Conservation (phyloP, 2,113 vertebrate genomes). For the Sinocyclocheilus maitianheensis region DNA sequence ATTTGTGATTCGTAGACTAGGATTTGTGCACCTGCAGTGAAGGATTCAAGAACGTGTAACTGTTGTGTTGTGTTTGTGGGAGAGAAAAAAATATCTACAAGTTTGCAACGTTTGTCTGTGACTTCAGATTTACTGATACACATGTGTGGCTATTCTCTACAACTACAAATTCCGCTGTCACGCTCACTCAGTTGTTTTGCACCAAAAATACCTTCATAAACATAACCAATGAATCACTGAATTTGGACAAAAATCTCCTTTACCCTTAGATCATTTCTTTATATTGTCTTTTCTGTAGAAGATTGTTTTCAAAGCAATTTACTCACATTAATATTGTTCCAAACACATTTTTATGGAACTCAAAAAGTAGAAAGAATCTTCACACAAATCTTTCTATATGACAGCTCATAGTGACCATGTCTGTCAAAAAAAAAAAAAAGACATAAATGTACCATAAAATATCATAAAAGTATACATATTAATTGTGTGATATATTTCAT, state of each 20-base stretch:
- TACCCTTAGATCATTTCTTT: neutral
- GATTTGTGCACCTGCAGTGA: no score
- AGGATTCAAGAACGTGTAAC: no score
- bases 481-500: neutral
- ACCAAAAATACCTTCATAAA: no score
- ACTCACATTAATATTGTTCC: neutral
- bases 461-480: neutral
- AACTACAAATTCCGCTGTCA: no score
- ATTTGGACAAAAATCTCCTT: neutral
- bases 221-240: constrained; percentile 32
- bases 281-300: neutral
- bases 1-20: no score
- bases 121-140: no score
- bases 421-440: neutral
- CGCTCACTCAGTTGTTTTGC: no score
- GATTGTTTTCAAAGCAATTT: neutral
- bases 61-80: no score
- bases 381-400: neutral
- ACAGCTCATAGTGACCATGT: no score
- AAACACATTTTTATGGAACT: neutral
- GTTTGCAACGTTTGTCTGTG: no score
- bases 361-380: neutral
- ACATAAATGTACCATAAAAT: neutral
- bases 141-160: no score
- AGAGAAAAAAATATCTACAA: no score